Evolutionary conservation across 2,888 invertebrate genomes (phyloP), one percentile per base, ranked within the genome.

Genomic region (Dioctria linearis): DNA sequence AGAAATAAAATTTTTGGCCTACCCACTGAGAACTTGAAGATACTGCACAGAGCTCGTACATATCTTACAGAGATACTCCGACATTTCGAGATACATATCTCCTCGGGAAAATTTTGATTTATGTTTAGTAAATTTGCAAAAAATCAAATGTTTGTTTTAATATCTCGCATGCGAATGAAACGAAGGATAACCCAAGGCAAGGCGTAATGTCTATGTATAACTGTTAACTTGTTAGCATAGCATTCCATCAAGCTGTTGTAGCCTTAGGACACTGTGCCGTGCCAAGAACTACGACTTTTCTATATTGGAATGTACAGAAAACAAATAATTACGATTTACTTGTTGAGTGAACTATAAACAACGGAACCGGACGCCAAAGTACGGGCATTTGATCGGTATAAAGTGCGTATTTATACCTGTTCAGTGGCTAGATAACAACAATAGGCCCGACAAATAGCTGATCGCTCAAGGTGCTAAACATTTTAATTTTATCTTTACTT

Each of bases 71-170:
- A 6, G 13, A 9, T 40, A 42, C 42, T 40, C 40, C 39, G 42
- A 8, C 42, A 25, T 42, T 65, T 65, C 37, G 65, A 39, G 65
- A 65, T 65, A 65, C 42, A 40, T 65, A 65, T 65, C 65, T 39
- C 65, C n/a, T 8, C 37, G 4, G 5, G 65, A 40, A 54, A 65
- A 65, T 65, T 65, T 40, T 65, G 65, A 65, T 65, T 65, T 42
- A 65, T 65, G 65, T 42, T 4, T n/a, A 4, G 11, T 40, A 42
- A 25, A 25, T 25, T 40, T 39, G 3, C 3, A 65, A 65, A 65
- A 65, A 65, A 65, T 9, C 11, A 4, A 40, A 65, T 65, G 65
- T 65, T 65, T 65, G 65, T 65, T 65, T 65, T 65, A 65, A 42
- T 39, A 42, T 25, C 40, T 65, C 65, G 8, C 65, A 40, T 42